phyloP scores from a whole-genome alignment of 2,113 vertebrate species.

The Hippocampus abdominalis region DNA sequence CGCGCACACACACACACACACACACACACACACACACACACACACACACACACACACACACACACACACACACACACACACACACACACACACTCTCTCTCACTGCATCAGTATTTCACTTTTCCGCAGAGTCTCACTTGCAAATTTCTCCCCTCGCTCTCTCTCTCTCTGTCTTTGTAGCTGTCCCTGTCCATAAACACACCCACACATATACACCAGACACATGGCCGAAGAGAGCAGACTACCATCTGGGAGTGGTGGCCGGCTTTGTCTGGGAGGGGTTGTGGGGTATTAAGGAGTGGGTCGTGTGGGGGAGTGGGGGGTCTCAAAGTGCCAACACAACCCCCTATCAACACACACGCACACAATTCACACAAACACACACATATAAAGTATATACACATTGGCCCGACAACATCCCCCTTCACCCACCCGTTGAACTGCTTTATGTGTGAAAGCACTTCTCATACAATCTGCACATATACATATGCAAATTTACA shows the following conservation, averaged over 20 bases:
- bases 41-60: not conserved
- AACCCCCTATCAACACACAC: constrained; percentile 37
- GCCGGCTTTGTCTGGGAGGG: constrained; percentile 66
- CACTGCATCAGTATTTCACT: constrained; percentile 24
- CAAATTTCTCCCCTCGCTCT: constrained; percentile 43
- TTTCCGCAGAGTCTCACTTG: constrained; percentile 28
- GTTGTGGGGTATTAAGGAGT: constrained; percentile 13
- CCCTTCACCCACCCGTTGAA: constrained; percentile 57
- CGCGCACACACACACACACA: not conserved
- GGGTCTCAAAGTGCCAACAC: constrained; percentile 51
- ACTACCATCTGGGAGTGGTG: constrained; percentile 73
- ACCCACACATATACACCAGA: constrained; percentile 52
- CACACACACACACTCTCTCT: not conserved
- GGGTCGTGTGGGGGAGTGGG: not conserved
- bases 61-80: not conserved
- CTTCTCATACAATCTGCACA: constrained; percentile 73
- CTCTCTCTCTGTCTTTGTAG: constrained; percentile 41
- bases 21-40: not conserved
- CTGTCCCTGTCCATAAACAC: constrained; percentile 38
- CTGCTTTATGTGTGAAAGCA: constrained; percentile 68
- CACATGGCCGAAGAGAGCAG: constrained; percentile 71
- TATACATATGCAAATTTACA: constrained; percentile 73
- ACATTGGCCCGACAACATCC: constrained; percentile 50
- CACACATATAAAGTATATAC: constrained; percentile 51
- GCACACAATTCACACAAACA: constrained; percentile 39